Evolutionary conservation across 2,888 invertebrate genomes (phyloP), one percentile per base, ranked within the genome.

Genomic region (Tipula lateralis): DNA sequence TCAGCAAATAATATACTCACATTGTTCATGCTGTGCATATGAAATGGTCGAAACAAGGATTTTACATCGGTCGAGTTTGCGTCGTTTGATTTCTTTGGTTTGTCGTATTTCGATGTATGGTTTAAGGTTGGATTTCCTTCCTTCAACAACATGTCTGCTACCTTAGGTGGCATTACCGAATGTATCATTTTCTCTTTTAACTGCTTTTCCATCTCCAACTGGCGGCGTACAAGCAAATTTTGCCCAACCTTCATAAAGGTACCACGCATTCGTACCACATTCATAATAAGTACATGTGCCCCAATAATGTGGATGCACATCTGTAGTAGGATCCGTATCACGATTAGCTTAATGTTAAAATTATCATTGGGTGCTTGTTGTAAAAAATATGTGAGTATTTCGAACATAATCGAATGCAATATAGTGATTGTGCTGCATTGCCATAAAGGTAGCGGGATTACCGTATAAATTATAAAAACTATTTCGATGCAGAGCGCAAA

Each of bases 221-320:
- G 97, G 84, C 95, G 92, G 34, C 97, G 92, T 3, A 98, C 97
- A 85, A 98, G 91, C 85, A 98, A 91, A 87, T 97, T 97, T 89
- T 98, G 97, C 0, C 98, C 98, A 84, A 95, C 97, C 92, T 98
- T 97, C 95, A 98, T 97, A 90, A 98, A 98, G 4, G 98, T 98
- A 87, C 97, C 98, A 84, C 98, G 93, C 94, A 97, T 96, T 87
- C 98, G 93, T 16, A 98, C 97, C 90, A 96, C 94, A 84, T 95
- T 96, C 96, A 98, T 97, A 87, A 98, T 93, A 88, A 96, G 94
- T 88, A 98, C 96, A 91, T 98, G 98, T 86, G 97, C 92, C 85
- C 98, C 98, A 86, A 99, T 96, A 85, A 97, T 91, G 90, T 99
- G 98, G 86, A 97, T 95, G 89, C 96, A 96, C 84, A 96, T 88